phyloP scores from a whole-genome alignment of 1,140 invertebrate genomes.

The Cydia splendana region DNA sequence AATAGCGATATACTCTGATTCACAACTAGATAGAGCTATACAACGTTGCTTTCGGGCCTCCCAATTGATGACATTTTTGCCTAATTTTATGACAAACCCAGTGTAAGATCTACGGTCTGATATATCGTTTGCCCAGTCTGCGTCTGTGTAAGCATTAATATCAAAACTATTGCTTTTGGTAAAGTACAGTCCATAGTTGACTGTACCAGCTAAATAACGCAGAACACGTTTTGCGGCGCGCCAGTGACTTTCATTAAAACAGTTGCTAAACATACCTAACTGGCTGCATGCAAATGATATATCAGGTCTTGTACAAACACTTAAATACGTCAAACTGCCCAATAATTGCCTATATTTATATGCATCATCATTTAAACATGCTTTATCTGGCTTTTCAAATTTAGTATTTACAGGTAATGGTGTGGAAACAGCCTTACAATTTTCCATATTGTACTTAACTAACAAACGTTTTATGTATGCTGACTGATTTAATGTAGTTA shows the following conservation, averaged over 20 bases:
- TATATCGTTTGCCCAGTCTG: slow-evolving; percentile 28
- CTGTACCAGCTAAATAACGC: slow-evolving; percentile 14
- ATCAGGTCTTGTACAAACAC: slow-evolving; percentile 24
- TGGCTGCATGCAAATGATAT: slow-evolving; percentile 11
- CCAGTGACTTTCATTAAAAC: slow-evolving; percentile 6
- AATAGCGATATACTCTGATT: not conserved
- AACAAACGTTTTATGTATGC: slow-evolving; percentile 30
- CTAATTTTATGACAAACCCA: slow-evolving; percentile 18
- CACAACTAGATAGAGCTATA: too few species aligned
- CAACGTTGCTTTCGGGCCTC: too few species aligned
- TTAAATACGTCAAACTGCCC: slow-evolving; percentile 26
- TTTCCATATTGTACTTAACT: not conserved
- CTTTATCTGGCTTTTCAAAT: slow-evolving; percentile 24
- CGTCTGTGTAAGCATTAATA: slow-evolving; percentile 9
- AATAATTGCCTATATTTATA: slow-evolving; percentile 14
- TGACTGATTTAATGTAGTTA: slow-evolving; percentile 31
- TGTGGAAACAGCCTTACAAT: slow-evolving; percentile 20
- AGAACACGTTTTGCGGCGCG: not conserved
- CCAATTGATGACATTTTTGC: not conserved
- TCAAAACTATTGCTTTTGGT: not conserved
- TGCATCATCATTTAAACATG: slow-evolving; percentile 25
- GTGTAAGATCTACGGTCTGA: slow-evolving; percentile 23
- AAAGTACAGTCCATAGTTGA: not conserved
- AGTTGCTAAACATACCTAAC: not conserved
- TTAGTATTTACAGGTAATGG: slow-evolving; percentile 21